These are phyloP conservation scores for Nothoprocta pentlandii DNA, from an alignment of 2,113 vertebrate species.

Conservation along the genomic window DNA sequence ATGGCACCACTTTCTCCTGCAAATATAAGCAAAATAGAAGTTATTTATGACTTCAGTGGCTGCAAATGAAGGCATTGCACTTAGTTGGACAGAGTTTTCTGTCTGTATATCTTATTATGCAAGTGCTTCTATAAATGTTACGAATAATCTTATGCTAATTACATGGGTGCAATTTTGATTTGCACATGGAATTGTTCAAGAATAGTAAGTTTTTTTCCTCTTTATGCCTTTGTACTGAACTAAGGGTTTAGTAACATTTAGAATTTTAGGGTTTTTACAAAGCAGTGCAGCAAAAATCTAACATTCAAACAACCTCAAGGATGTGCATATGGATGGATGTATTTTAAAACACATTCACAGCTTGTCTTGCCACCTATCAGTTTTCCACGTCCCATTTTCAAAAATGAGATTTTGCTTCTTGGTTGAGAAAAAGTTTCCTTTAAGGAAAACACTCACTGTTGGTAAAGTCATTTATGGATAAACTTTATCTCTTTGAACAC, in stretches of 20 bases:
- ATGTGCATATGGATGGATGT: background rate
- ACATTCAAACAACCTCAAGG: background rate
- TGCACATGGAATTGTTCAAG: background rate
- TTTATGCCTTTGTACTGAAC: background rate
- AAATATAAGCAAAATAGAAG: background rate
- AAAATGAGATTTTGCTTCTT: background rate
- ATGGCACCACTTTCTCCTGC: background rate
- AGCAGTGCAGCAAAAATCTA: background rate
- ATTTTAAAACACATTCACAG: background rate
- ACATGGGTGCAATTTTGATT: background rate
- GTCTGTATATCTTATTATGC: background rate
- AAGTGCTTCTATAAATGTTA: background rate
- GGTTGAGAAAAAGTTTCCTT: background rate
- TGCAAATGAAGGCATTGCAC: background rate
- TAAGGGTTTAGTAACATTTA: background rate
- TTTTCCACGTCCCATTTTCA: background rate
- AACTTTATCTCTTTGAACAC: background rate
- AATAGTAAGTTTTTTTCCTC: background rate
- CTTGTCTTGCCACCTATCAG: background rate
- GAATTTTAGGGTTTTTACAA: background rate
- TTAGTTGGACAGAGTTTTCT: background rate
- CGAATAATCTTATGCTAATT: background rate
- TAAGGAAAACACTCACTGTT: background rate
- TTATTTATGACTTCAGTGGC: background rate
- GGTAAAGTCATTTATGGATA: background rate